Evolutionary conservation across 2,888 invertebrate genomes (phyloP), one percentile per base, ranked within the genome.

Genomic region (Tiphia femorata): DNA sequence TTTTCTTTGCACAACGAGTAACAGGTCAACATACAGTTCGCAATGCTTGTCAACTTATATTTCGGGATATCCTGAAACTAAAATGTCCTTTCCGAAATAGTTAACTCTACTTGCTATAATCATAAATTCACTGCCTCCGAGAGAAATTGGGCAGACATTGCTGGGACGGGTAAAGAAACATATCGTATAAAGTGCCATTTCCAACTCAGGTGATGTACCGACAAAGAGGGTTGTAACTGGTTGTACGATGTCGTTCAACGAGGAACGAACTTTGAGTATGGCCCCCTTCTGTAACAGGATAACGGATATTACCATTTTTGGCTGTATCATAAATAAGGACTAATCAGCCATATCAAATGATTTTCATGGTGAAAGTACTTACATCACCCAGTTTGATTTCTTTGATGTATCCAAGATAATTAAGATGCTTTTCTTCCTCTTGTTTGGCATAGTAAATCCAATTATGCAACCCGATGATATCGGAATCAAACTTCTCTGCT

Each of bases 201-300:
- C 97, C 66, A 96, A 86, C 84, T 97, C 97, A 0, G 97, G 97
- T 42, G 95, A 95, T 4, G 94, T 93, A 19, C 95, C 95, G 46
- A 95, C 87, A 70, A 95, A 93, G 85, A 95, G 87, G 0, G 90
- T 87, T 44, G 91, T 91, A 0, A 93, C 91, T 0, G 94, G 93
- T 78, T 95, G 94, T 61, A 90, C 89, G 1, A 88, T 84, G 1
- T 88, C 89, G 75, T 91, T 88, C 78, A 92, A 89, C 40, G 86
- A 88, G 64, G 93, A 91, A 59, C 93, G 92, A 47, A 90, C 82
- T 81, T 93, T 93, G 20, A 94, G 58, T 4, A 94, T 87, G 3
- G 88, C 87, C 27, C 92, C 94, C 86, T 92, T 93, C 94, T 94
- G 85, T n/a, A n/a, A n/a, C n/a, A n/a, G 12, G 33, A 14, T 33